Evolutionary conservation across 1,140 invertebrate genomes (phyloP).

Genomic region (Chionoecetes opilio): DNA sequence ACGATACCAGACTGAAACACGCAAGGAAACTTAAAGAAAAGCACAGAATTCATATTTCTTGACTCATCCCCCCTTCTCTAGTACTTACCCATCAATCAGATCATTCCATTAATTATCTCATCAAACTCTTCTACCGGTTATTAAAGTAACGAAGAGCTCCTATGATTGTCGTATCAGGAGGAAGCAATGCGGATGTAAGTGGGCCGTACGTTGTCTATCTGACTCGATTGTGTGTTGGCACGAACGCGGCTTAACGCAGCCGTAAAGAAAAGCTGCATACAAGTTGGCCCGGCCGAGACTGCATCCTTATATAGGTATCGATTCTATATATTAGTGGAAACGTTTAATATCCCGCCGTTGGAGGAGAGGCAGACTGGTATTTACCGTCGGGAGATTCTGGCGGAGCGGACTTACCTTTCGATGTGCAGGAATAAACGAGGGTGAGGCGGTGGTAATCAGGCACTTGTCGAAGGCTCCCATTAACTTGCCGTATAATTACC

Average conservation of each 20-base stretch:
- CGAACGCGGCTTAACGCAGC: background rate
- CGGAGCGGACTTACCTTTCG: background rate
- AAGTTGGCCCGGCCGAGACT: background rate
- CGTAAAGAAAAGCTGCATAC: conserved; percentile 29
- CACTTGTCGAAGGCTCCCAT: conserved; percentile 17
- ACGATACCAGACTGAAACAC: background rate
- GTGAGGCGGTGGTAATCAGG: background rate
- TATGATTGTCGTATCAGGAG: background rate
- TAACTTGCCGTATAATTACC: conserved; percentile 9
- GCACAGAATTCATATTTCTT: background rate
- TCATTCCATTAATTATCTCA: background rate
- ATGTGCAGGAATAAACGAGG: conserved; percentile 20
- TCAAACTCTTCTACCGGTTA: background rate
- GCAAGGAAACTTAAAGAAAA: background rate
- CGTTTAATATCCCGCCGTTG: conserved; percentile 27
- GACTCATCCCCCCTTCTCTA: background rate
- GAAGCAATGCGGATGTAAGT: background rate
- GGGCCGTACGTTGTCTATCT: background rate
- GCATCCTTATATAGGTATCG: conserved; percentile 19
- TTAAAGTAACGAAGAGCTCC: background rate
- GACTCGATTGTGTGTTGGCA: background rate
- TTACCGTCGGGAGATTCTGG: background rate
- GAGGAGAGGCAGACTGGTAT: background rate
- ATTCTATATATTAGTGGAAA: conserved; percentile 21
- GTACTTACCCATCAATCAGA: background rate